Evolutionary conservation across 2,113 vertebrate species (phyloP).

Genomic region (Halcyon senegalensis): DNA sequence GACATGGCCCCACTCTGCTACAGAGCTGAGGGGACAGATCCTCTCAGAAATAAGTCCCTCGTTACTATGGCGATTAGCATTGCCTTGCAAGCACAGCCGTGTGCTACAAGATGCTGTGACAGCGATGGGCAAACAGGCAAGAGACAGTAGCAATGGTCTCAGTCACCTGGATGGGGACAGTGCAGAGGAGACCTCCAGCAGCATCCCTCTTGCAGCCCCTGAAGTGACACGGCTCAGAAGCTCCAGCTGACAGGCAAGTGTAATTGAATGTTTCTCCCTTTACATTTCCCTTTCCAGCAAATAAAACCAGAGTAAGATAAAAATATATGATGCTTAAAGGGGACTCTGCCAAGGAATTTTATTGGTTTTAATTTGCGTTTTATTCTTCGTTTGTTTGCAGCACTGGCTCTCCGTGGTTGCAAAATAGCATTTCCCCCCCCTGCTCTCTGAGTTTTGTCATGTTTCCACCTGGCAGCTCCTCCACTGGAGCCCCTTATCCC

Average conservation of each 20-base stretch:
- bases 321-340: slow-evolving; percentile 63
- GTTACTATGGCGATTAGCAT: slow-evolving; percentile 12
- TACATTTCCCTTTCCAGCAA: slow-evolving; percentile 44
- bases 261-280: slow-evolving; percentile 57
- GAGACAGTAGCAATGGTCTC: background rate
- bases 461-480: background rate
- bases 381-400: background rate
- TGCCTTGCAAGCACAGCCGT: accelerated
- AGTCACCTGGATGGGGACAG: background rate
- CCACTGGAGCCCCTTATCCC: background rate
- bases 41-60: background rate
- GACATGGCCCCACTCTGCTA: accelerated
- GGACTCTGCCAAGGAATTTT: slow-evolving; percentile 45
- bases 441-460: background rate
- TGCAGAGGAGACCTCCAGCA: background rate
- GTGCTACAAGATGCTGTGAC: background rate
- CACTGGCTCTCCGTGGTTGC: background rate
- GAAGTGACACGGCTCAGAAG: accelerated
- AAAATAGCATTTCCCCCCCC: background rate
- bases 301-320: slow-evolving; percentile 47
- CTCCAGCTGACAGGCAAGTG: background rate
- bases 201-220: background rate
- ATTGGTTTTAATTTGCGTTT: slow-evolving; percentile 29
- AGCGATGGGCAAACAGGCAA: accelerated
- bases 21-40: background rate